Evolutionary conservation across 1,140 invertebrate species (phyloP).

Genomic region (Drosophila asahinai): DNA sequence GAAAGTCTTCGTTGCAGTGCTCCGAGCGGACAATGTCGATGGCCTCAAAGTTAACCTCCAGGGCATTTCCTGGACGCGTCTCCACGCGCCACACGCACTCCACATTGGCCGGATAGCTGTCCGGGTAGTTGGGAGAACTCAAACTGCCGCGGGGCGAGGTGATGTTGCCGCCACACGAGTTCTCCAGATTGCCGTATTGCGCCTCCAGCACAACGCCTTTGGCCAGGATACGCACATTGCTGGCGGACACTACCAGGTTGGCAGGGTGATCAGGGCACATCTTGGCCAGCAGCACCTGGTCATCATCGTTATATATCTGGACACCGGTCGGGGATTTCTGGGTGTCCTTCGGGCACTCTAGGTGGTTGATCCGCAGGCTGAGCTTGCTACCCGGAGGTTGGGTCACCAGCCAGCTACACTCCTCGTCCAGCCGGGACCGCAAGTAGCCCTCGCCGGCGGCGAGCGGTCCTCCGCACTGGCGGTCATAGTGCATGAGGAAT

Average conservation of each 20-base stretch:
- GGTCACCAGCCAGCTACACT: slow-evolving; percentile 57
- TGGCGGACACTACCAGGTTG: slow-evolving; percentile 53
- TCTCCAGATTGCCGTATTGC: slow-evolving; percentile 54
- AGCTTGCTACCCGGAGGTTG: slow-evolving; percentile 50
- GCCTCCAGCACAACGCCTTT: slow-evolving; percentile 52
- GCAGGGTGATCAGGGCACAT: slow-evolving; percentile 55
- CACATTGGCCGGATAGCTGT: slow-evolving; percentile 90
- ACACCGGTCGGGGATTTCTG: slow-evolving; percentile 51
- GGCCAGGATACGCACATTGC: slow-evolving; percentile 36
- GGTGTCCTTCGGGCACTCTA: slow-evolving; percentile 52
- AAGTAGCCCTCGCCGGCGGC: slow-evolving; percentile 49
- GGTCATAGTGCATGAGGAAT: slow-evolving; percentile 52
- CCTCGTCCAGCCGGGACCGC: slow-evolving; percentile 49
- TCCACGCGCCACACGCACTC: slow-evolving; percentile 92
- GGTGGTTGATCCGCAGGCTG: slow-evolving; percentile 53
- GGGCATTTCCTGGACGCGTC: slow-evolving; percentile 88
- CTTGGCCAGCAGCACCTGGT: slow-evolving; percentile 39
- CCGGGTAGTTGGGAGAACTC: slow-evolving; percentile 92
- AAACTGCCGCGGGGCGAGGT: slow-evolving; percentile 88
- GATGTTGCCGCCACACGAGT: slow-evolving; percentile 90
- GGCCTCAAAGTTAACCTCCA: slow-evolving; percentile 88
- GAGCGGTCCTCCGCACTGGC: slow-evolving; percentile 57
- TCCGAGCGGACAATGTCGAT: slow-evolving; percentile 90
- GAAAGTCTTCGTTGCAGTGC: slow-evolving; percentile 92
- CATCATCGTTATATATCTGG: slow-evolving; percentile 31